phyloP scores from a whole-genome alignment of 2,113 vertebrate species.

The Suncus etruscus region DNA sequence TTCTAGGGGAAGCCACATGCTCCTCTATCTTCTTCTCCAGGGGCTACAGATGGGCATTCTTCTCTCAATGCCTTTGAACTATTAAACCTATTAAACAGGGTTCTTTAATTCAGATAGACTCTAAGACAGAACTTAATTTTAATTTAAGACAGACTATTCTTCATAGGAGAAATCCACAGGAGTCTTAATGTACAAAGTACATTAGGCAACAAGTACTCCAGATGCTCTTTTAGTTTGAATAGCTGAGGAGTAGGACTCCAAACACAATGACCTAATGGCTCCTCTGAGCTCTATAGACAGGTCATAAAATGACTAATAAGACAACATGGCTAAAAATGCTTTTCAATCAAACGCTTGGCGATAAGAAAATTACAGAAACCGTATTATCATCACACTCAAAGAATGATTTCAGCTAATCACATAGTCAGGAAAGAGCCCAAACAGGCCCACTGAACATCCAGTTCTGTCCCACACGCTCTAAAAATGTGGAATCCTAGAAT shows the following conservation, averaged over 20 bases:
- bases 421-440: constrained; percentile 63
- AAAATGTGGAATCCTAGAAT: constrained; percentile 40
- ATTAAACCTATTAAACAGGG: constrained; percentile 15
- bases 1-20: not conserved
- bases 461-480: not conserved
- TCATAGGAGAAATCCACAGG: constrained; percentile 24
- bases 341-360: constrained; percentile 46
- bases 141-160: not conserved
- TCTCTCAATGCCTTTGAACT: constrained; percentile 43
- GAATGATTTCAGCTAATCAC: constrained; percentile 31
- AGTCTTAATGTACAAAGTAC: constrained; percentile 4
- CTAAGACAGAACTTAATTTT: not conserved
- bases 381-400: constrained; percentile 23
- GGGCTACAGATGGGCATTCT: not conserved
- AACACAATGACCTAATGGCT: constrained; percentile 14
- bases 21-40: not conserved
- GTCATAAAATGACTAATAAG: constrained; percentile 28
- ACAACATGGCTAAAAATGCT: constrained; percentile 43
- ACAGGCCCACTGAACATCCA: constrained; percentile 52
- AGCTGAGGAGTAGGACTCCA: not conserved
- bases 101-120: not conserved
- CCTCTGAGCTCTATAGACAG: not conserved
- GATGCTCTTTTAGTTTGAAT: constrained; percentile 21
- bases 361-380: constrained; percentile 23
- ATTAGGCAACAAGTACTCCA: constrained; percentile 32